A percentile compares a stretch with the other conserved stretches of the same genome.
These are phyloP conservation scores for Cancer borealis DNA, from an alignment of 2,888 invertebrate species.

Conservation along the genomic window DNA sequence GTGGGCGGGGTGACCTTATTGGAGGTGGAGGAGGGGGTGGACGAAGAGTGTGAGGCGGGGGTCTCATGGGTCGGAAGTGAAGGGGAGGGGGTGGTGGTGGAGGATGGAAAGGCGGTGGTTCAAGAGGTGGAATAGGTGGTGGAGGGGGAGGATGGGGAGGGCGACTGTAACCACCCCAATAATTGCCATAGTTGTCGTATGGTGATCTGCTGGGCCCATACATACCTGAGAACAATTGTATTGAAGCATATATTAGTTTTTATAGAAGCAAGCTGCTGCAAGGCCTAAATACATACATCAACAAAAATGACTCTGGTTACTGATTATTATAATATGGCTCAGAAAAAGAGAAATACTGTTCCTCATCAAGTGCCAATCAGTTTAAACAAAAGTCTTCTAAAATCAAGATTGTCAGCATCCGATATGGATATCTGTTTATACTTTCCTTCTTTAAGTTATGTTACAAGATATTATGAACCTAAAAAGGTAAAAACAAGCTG, in stretches of 20 bases:
- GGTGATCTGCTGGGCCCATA: slow-evolving; percentile 61
- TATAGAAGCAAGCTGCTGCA: not conserved
- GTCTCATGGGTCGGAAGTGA: slow-evolving; percentile 57
- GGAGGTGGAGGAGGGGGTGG: slow-evolving; percentile 66
- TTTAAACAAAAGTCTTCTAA: not conserved
- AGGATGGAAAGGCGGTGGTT: slow-evolving; percentile 54
- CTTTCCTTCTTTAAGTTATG: too few relatives aligned
- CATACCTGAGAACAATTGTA: slow-evolving; percentile 49
- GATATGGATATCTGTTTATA: not conserved
- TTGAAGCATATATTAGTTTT: not conserved
- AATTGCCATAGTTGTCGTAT: slow-evolving; percentile 62
- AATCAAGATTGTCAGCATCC: not conserved
- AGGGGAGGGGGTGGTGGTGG: slow-evolving; percentile 54
- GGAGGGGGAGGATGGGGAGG: slow-evolving; percentile 64
- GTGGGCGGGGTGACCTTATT: slow-evolving; percentile 47
- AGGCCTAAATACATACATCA: not conserved
- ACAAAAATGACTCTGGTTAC: not conserved
- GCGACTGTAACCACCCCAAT: slow-evolving; percentile 64
- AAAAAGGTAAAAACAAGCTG: not conserved
- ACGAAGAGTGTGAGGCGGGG: slow-evolving; percentile 58
- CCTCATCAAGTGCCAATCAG: too few relatives aligned
- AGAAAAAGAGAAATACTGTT: too few relatives aligned
- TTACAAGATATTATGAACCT: too few relatives aligned
- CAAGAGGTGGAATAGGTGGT: slow-evolving; percentile 47
- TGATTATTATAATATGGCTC: not conserved